Base-by-base conservation (phyloP, 2,113 vertebrate genomes). In the Anhinga anhinga region DNA sequence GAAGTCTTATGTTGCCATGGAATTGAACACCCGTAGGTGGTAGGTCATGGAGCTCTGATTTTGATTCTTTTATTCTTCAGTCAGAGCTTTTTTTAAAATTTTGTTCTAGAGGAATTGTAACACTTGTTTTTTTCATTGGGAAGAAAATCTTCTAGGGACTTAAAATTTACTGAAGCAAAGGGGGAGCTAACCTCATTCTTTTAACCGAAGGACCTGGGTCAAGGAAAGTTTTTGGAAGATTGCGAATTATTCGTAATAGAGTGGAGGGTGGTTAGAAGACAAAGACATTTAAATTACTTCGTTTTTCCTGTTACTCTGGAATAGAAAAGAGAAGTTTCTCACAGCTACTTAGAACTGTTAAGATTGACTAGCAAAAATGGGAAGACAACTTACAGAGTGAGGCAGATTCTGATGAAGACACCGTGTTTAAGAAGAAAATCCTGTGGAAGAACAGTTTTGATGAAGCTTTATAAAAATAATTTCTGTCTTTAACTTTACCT, bases 1-100 rank as follows among this genome's bases (percentile, higher is more conserved):
- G 93, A 97, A 97, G 96, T 85, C 83, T 91, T 89, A 36, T n/a
- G 78, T 98, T 98, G 73, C 95, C 93, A 97, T 96, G 96, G 95
- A 82, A 73, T 49, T 86, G 81, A 95, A 81, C 88, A 74, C 88
- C 49, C 11, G 77, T 95, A 94, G 97, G 92, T 94, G 92, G 96
- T 82, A 82, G 94, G 95, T 96, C 96, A 87, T 84, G 93, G 86
- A 76, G 80, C 49, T 90, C 79, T 76, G 82, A 82, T 97, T 96
- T 80, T 74, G 40, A 76, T 93, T 92, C 82, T 85, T 91, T 90
- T 93, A 81, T 88, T 97, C 62, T 93, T 82, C 62, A 67, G 59
- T 73, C 88, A 40, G 86, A 85, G 72, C 32, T 50, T 89, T 90
- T 91, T 86, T 32, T 8, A 8, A 77, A 77, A 55, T 89, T 87